Evolutionary conservation across 2,113 vertebrate genomes (phyloP), one percentile per base, ranked within the genome.

Genomic region (Poeciliopsis retropinna): DNA sequence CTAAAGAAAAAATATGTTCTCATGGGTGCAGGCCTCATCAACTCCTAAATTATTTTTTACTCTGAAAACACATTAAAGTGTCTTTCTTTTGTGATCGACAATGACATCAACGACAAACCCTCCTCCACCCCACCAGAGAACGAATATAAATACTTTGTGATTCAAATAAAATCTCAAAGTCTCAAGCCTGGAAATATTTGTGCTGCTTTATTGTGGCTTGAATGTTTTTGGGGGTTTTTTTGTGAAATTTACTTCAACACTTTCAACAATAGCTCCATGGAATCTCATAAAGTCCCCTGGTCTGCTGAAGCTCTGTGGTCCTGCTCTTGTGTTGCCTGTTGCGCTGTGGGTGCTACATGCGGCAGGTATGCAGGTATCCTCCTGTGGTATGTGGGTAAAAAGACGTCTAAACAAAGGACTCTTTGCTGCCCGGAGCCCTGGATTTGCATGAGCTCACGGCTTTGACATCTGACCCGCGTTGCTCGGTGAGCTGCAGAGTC

Each of bases 301-400:
- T 79, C 9, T 30, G 57, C 41, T 74, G 19, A 70, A 70, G 73
- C 60, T 62, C 70, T 39, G 1, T 19, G 30, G 12, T 60, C 31
- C n/a, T 60, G 41, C 61, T 22, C 76, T 72, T 62, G 68, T 83
- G 75, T 80, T 71, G 63, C 44, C 85, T 76, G 84, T 75, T 70
- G 19, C 69, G 64, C 82, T 51, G 73, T 81, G 76, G 83, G 78
- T 82, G 81, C 71, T 79, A 85, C 28, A 41, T 75, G 3, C 22
- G 78, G 82, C 72, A 86, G 87, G 85, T 81, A 86, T 85, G 85
- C 37, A 72, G 78, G 82, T 86, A 44, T 79, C 72, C 71, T 75
- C 44, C 65, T 75, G 80, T 85, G 89, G 87, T 83, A 87, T 88
- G 86, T 73, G 73, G 67, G 60, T 70, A 70, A 84, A 84, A 85